Evolutionary conservation across 2,113 vertebrate species (phyloP).

Genomic region (Silurus asotus): DNA sequence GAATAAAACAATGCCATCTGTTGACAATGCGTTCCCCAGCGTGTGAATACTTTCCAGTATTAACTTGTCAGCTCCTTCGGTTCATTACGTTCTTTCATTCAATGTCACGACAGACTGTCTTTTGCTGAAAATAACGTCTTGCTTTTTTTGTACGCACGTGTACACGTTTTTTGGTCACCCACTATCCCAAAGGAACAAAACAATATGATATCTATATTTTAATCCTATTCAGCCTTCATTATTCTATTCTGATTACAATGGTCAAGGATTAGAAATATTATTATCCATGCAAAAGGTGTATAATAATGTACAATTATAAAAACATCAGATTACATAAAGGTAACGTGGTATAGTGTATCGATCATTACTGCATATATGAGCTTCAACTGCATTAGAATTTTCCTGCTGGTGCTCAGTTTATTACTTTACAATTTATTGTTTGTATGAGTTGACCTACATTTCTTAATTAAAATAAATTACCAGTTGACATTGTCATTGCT

Average conservation of each 20-base stretch:
- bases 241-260: background rate
- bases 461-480: background rate
- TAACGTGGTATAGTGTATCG: background rate
- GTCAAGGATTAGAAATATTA: background rate
- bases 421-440: background rate
- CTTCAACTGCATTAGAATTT: background rate
- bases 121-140: background rate
- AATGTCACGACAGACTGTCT: background rate
- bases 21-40: background rate
- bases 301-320: background rate
- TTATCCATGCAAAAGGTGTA: background rate
- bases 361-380: background rate
- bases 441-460: background rate
- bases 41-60: background rate
- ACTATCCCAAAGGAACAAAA: background rate
- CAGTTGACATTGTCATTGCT: background rate
- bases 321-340: background rate
- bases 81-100: background rate
- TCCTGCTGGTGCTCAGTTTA: background rate
- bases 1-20: constrained; percentile 21
- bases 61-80: constrained; percentile 3
- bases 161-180: background rate
- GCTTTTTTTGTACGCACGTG: background rate
- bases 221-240: background rate
- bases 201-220: background rate